These are phyloP conservation scores for Campylomormyrus tamandua DNA, from an alignment of 2,113 vertebrate genomes.

Conservation along the genomic window DNA sequence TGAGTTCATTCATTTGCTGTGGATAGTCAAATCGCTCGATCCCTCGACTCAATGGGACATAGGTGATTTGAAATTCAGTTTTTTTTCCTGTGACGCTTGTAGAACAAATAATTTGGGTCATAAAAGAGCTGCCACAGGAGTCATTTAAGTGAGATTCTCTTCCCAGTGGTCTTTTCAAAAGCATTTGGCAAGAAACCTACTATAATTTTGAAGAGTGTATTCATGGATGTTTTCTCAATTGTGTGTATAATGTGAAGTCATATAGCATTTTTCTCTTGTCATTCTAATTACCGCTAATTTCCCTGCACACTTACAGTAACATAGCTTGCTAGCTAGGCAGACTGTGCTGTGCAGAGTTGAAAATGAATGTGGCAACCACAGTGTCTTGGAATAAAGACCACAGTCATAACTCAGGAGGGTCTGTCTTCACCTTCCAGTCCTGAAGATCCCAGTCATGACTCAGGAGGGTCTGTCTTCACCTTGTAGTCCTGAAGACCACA, in stretches of 20 bases:
- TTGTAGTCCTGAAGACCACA: too few species aligned
- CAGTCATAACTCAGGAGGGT: background rate
- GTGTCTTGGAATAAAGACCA: background rate
- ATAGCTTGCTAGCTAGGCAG: constrained; percentile 46
- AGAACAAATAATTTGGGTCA: background rate
- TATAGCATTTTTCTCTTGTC: constrained; percentile 32
- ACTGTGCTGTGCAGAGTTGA: constrained; percentile 36
- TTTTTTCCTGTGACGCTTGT: background rate
- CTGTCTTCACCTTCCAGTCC: background rate
- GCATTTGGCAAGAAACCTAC: constrained; percentile 57
- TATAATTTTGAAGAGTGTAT: constrained; percentile 40
- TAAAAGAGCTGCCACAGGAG: background rate
- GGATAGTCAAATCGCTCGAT: background rate
- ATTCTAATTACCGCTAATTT: constrained; percentile 55
- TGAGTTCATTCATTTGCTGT: background rate
- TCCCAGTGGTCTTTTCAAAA: constrained; percentile 28
- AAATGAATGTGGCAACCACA: background rate
- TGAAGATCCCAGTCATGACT: too few species aligned
- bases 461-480: too few species aligned
- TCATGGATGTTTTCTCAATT: constrained; percentile 50
- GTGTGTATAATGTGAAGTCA: constrained; percentile 44
- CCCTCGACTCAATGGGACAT: background rate
- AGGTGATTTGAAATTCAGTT: background rate
- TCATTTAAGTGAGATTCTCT: background rate
- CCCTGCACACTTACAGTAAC: constrained; percentile 53